Evolutionary conservation across 2,888 invertebrate species (phyloP).

Genomic region (Lasioglossum zephyrum): DNA sequence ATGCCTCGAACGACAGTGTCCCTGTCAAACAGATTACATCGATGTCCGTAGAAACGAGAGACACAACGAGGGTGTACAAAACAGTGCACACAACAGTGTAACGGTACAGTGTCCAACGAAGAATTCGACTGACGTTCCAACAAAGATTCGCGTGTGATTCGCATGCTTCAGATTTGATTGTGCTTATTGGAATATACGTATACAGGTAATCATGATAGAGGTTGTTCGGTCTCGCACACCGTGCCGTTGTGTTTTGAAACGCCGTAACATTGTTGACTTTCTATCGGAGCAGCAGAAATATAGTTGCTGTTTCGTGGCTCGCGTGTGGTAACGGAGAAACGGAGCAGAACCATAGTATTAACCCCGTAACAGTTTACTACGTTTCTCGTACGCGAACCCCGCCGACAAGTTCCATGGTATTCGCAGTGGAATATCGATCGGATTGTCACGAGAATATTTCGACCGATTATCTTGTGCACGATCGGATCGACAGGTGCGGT

Average conservation of each 20-base stretch:
- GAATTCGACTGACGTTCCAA: slow-evolving; percentile 19
- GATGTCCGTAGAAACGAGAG: slow-evolving; percentile 24
- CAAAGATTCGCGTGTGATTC: slow-evolving; percentile 5
- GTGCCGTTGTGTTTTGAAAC: slow-evolving; percentile 10
- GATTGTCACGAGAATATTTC: neutral
- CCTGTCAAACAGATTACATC: neutral
- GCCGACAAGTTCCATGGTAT: neutral
- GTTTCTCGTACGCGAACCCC: slow-evolving; percentile 14
- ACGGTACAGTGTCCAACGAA: neutral
- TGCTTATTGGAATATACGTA: slow-evolving; percentile 7
- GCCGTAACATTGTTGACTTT: slow-evolving; percentile 60
- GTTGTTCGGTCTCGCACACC: slow-evolving; percentile 2
- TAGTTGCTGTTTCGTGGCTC: slow-evolving; percentile 34
- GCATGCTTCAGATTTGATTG: neutral
- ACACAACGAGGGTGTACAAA: neutral
- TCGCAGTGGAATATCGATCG: neutral
- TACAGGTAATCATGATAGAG: neutral
- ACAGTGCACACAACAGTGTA: neutral
- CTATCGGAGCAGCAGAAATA: slow-evolving; percentile 48
- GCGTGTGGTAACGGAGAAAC: slow-evolving; percentile 59
- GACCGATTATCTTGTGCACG: neutral
- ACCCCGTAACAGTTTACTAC: slow-evolving; percentile 45
- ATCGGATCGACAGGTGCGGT: neutral
- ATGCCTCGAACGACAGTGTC: slow-evolving; percentile 12
- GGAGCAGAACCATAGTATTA: slow-evolving; percentile 56